phyloP scores from a whole-genome alignment of 2,113 vertebrate species.

The Vulpes lagopus region DNA sequence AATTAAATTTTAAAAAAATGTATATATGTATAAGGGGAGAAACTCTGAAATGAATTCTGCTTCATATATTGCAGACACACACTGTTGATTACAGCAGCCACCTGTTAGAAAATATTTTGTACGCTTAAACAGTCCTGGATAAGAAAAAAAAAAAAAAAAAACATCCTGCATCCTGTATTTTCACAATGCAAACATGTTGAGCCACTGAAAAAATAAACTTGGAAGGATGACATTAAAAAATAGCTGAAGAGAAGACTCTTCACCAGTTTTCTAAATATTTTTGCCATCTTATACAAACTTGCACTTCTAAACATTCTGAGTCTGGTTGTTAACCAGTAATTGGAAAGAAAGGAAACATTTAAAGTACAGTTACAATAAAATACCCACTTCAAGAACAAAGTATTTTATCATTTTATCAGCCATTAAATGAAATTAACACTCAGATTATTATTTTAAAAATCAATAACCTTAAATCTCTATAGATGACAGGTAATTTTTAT shows the following conservation, averaged over 20 bases:
- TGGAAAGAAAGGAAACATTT: neutral
- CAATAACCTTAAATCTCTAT: neutral
- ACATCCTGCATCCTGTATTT: no score
- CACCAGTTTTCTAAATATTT: neutral
- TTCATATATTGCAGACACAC: neutral
- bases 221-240: neutral
- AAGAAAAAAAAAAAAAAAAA: neutral
- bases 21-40: neutral
- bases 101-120: neutral
- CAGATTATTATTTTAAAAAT: neutral
- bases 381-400: neutral
- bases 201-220: neutral
- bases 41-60: neutral
- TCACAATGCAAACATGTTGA: conserved; percentile 23
- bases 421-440: neutral
- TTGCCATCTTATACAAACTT: neutral
- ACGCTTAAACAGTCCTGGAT: neutral
- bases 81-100: neutral
- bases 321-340: neutral
- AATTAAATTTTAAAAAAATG: neutral
- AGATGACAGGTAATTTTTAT: neutral
- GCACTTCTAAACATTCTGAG: neutral
- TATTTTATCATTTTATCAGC: neutral
- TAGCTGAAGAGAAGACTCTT: neutral
- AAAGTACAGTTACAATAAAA: neutral